Percentiles rank a stretch among this genome's conserved stretches.
These are phyloP conservation scores for Chlorodrepanis virens DNA, from an alignment of 2,113 vertebrate genomes.

Conservation along the genomic window DNA sequence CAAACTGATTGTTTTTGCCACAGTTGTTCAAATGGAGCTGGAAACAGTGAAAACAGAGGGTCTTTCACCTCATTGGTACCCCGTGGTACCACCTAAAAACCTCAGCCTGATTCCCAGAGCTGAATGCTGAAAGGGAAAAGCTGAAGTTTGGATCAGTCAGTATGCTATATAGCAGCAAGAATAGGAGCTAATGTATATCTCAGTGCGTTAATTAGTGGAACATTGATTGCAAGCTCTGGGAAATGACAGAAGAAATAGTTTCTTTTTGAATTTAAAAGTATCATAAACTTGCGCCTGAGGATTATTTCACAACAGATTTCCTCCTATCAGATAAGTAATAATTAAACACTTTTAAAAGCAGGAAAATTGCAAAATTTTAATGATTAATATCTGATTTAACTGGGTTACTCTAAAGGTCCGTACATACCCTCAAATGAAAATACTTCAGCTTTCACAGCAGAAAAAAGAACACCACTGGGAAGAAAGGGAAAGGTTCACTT, in stretches of 20 bases:
- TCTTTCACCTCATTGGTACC: not conserved
- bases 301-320: not conserved
- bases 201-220: not conserved
- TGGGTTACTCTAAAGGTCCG: not conserved
- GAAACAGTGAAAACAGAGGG: not conserved
- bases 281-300: not conserved
- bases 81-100: fast-evolving
- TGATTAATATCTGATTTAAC: not conserved
- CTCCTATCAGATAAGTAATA: not conserved
- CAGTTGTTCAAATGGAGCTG: not conserved
- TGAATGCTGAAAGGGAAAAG: not conserved
- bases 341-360: not conserved
- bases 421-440: not conserved
- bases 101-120: not conserved
- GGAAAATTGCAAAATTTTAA: not conserved
- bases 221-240: not conserved
- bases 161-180: not conserved
- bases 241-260: not conserved
- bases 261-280: not conserved
- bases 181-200: not conserved
- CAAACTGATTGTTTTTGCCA: not conserved
- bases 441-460: not conserved
- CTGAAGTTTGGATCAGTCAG: not conserved
- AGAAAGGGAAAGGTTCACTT: not conserved
- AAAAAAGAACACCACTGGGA: not conserved